These are phyloP conservation scores for Meghimatium bilineatum DNA, from an alignment of 2,888 invertebrate species.

Conservation along the genomic window DNA sequence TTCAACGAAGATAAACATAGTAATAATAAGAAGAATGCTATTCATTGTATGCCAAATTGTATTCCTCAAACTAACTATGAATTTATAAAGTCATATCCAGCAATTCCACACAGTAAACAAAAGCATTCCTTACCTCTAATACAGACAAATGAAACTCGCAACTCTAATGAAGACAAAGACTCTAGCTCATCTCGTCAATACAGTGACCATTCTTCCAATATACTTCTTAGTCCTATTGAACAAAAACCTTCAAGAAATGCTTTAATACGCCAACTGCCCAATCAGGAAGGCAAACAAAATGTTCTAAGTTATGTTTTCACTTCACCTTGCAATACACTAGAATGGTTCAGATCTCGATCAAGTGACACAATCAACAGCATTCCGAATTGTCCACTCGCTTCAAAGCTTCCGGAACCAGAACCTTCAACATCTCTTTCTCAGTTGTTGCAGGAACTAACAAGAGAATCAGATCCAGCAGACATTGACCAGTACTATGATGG, in stretches of 20 bases:
- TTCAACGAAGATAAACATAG: neutral
- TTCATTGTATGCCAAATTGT: neutral
- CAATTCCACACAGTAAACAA: constrained; percentile 26
- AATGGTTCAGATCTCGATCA: constrained; percentile 65
- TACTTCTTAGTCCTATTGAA: constrained; percentile 69
- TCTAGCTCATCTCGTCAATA: constrained; percentile 66
- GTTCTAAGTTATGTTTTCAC: constrained; percentile 52
- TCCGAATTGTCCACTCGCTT: constrained; percentile 65
- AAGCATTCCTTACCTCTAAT: constrained; percentile 28
- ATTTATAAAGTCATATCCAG: constrained; percentile 34
- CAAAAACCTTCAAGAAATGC: constrained; percentile 65
- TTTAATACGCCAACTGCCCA: constrained; percentile 64
- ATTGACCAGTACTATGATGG: constrained; percentile 8
- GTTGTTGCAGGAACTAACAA: constrained; percentile 62
- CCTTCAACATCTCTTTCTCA: constrained; percentile 66
- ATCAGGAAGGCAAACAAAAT: constrained; percentile 54
- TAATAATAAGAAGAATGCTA: constrained; percentile 3
- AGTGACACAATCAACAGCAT: constrained; percentile 69
- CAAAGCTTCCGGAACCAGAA: constrained; percentile 66
- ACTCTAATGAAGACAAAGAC: constrained; percentile 66
- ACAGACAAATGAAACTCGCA: constrained; percentile 27
- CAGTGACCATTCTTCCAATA: constrained; percentile 70
- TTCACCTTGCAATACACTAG: constrained; percentile 55
- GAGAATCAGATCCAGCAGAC: constrained; percentile 39
- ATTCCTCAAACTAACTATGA: neutral